Conservation (phyloP, 2,797 vertebrate genomes). For the Novumbra hubbsi region DNA sequence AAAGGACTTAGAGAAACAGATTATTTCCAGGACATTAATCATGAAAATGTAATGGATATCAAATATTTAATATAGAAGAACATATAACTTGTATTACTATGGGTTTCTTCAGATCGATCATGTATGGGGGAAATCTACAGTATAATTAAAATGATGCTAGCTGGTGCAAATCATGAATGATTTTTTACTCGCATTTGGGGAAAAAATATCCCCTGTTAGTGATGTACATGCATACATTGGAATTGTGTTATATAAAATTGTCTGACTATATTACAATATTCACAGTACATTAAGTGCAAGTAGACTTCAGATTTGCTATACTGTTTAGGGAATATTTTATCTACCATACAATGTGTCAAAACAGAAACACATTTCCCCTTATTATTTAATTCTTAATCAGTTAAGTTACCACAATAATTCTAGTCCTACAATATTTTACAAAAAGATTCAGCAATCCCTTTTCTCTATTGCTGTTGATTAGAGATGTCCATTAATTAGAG, state of each 20-base stretch:
- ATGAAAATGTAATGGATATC: conserved; percentile 81
- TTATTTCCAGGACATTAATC: conserved; percentile 83
- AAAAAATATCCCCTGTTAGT: conserved; percentile 73
- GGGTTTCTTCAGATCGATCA: conserved; percentile 79
- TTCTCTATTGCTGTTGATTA: background rate
- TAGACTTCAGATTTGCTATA: conserved; percentile 45
- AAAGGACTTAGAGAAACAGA: conserved; percentile 75
- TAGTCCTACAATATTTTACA: background rate
- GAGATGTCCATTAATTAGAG: background rate
- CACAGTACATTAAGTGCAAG: conserved; percentile 58
- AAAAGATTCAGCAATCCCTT: background rate
- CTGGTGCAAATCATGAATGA: conserved; percentile 79
- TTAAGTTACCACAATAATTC: background rate
- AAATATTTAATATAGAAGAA: conserved; percentile 85
- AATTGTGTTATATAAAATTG: conserved; percentile 67
- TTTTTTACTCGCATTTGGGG: conserved; percentile 72
- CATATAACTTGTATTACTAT: conserved; percentile 82
- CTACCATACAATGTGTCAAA: conserved; percentile 9
- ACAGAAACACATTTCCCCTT: background rate
- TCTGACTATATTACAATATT: conserved; percentile 70
- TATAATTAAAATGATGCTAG: conserved; percentile 85
- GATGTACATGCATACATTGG: conserved; percentile 79
- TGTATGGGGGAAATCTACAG: conserved; percentile 80
- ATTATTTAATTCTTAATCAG: background rate
- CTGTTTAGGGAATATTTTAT: conserved; percentile 12